A percentile compares a stretch with the other conserved stretches of the same genome.
Conservation (phyloP, 2,888 invertebrate genomes). For the Archips crataeganus region DNA sequence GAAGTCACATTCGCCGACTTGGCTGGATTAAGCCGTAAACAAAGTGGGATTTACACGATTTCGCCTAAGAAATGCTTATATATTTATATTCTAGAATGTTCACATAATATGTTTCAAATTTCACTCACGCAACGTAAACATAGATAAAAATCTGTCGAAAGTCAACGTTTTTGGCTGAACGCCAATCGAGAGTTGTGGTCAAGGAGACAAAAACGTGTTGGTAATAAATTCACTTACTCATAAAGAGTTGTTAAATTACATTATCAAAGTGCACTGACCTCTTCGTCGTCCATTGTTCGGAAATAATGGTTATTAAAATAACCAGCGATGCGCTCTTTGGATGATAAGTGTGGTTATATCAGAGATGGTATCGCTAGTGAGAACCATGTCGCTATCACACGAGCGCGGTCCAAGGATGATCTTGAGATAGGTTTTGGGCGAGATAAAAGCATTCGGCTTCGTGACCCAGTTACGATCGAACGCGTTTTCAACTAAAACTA, state of each 20-base stretch:
- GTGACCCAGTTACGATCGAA: constrained; percentile 46
- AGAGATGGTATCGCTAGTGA: constrained; percentile 32
- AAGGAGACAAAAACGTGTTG: constrained; percentile 23
- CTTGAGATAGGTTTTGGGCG: constrained; percentile 49
- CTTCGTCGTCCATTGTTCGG: constrained; percentile 54
- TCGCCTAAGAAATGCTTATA: constrained; percentile 20
- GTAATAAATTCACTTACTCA: constrained; percentile 46
- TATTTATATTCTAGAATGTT: constrained; percentile 33
- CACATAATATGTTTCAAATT: constrained; percentile 24
- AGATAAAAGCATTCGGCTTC: constrained; percentile 46
- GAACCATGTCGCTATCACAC: constrained; percentile 37
- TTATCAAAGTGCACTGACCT: constrained; percentile 61
- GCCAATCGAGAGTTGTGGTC: constrained; percentile 32
- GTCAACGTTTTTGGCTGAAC: constrained; percentile 33
- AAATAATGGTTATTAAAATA: constrained; percentile 35
- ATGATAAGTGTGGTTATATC: constrained; percentile 39
- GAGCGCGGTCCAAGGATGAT: constrained; percentile 49
- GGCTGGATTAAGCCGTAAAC: constrained; percentile 19
- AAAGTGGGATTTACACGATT: constrained; percentile 6
- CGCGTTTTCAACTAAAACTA: constrained; percentile 15
- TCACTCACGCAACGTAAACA: constrained; percentile 33
- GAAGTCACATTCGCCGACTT: constrained; percentile 29
- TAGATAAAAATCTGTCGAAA: constrained; percentile 26
- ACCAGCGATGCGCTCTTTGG: constrained; percentile 17
- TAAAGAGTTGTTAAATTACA: constrained; percentile 27